Conservation (phyloP, 2,888 invertebrate genomes). For the Leucania comma region DNA sequence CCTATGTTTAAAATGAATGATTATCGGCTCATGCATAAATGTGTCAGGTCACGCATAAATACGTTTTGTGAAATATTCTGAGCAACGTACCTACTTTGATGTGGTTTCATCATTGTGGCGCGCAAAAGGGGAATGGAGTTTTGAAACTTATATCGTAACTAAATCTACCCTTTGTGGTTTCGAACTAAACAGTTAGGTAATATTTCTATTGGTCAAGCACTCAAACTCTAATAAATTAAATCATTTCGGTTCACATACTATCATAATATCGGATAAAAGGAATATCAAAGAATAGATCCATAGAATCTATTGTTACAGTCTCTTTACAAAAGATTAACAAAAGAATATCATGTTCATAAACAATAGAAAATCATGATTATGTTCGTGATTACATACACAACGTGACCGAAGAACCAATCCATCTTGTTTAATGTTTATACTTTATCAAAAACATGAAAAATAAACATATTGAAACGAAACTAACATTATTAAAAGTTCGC, state of each 20-base stretch:
- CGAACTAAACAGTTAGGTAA: slow-evolving; percentile 1
- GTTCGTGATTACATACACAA: slow-evolving; percentile 32
- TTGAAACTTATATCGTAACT: slow-evolving; percentile 30
- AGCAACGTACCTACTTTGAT: slow-evolving; percentile 26
- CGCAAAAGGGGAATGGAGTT: not conserved
- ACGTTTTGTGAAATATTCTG: slow-evolving; percentile 19
- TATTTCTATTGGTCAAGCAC: slow-evolving; percentile 20
- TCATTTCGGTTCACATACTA: slow-evolving; percentile 32
- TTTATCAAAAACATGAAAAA: slow-evolving; percentile 10
- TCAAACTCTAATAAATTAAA: slow-evolving; percentile 46
- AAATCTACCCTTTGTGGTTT: slow-evolving; percentile 1
- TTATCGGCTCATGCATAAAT: slow-evolving; percentile 30
- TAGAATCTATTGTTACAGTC: slow-evolving; percentile 62
- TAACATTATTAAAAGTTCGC: slow-evolving; percentile 33
- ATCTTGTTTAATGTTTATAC: slow-evolving; percentile 31
- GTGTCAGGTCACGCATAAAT: slow-evolving; percentile 1
- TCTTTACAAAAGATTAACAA: slow-evolving; percentile 64
- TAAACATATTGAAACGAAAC: slow-evolving; percentile 4
- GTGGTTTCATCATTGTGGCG: slow-evolving; percentile 39
- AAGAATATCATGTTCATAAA: slow-evolving; percentile 62
- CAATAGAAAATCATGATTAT: slow-evolving; percentile 60
- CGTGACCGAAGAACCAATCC: slow-evolving; percentile 40
- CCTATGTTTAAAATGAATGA: slow-evolving; percentile 33
- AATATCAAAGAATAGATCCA: slow-evolving; percentile 53
- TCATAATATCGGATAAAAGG: slow-evolving; percentile 49